Conservation (phyloP, 2,888 invertebrate genomes). For the Escarpia spicata region DNA sequence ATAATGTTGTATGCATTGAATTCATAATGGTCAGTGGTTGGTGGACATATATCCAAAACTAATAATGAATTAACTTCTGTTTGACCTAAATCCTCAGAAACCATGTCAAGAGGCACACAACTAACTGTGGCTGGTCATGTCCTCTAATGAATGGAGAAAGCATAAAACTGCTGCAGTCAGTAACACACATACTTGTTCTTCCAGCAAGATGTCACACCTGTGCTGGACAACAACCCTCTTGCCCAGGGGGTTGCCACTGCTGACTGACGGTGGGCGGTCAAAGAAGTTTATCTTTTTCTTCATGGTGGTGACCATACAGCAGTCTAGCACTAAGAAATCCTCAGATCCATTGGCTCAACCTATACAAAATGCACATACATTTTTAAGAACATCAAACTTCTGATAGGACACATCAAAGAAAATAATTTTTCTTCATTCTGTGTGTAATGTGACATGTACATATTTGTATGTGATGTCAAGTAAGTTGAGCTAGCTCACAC, state of each 20-base stretch:
- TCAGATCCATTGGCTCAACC: neutral
- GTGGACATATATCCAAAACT: too few species aligned
- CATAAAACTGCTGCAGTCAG: neutral
- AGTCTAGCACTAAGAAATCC: neutral
- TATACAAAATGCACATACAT: neutral
- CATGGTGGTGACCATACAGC: neutral
- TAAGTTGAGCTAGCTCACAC: too few species aligned
- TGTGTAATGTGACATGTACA: neutral
- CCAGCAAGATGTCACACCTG: conserved; percentile 59
- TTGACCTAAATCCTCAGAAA: too few species aligned
- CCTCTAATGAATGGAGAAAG: neutral
- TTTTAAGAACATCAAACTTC: neutral
- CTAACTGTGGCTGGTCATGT: neutral
- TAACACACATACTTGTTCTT: conserved; percentile 54
- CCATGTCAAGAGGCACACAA: too few species aligned
- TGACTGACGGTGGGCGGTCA: conserved; percentile 39
- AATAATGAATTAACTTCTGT: too few species aligned
- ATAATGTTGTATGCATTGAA: too few species aligned
- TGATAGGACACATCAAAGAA: neutral
- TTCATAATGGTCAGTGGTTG: too few species aligned
- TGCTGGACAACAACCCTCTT: conserved; percentile 56
- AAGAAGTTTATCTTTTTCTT: conserved; percentile 8
- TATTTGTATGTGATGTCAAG: too few species aligned
- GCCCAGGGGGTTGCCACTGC: conserved; percentile 51
- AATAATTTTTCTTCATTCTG: neutral